A percentile compares a stretch with the other conserved stretches of the same genome.
Conservation (phyloP, 1,140 invertebrate species). For the Drosophila tristis region DNA sequence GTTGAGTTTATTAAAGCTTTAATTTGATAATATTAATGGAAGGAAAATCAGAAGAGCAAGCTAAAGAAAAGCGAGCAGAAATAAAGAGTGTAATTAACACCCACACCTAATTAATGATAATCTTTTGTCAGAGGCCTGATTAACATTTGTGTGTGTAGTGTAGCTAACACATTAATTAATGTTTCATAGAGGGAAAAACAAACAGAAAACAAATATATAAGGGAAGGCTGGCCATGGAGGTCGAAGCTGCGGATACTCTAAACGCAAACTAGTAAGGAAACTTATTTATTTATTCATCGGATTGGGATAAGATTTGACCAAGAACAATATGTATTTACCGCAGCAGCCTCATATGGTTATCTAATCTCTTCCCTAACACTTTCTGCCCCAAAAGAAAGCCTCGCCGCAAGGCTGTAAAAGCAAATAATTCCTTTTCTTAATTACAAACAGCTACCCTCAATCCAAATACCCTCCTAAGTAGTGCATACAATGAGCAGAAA, state of each 20-base stretch:
- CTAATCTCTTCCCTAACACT: no score
- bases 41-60: conserved; percentile 7
- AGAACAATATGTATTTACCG: no score
- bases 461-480: no score
- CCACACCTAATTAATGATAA: conserved; percentile 40
- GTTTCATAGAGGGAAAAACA: conserved; percentile 32
- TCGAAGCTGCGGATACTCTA: background rate
- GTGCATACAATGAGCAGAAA: background rate
- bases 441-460: no score
- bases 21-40: conserved; percentile 3
- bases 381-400: no score
- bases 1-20: background rate
- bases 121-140: conserved; percentile 29
- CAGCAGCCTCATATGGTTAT: no score
- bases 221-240: background rate
- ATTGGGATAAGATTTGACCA: no score
- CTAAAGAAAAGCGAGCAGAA: background rate
- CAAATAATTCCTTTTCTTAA: no score
- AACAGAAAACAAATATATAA: conserved; percentile 8
- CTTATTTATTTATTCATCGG: no score
- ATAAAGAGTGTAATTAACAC: conserved; percentile 20
- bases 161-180: conserved; percentile 61
- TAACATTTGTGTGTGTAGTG: conserved; percentile 36
- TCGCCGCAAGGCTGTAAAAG: no score
- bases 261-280: no score